Base-by-base conservation (phyloP, 2,113 vertebrate genomes). In the Phylloscopus whistleri region DNA sequence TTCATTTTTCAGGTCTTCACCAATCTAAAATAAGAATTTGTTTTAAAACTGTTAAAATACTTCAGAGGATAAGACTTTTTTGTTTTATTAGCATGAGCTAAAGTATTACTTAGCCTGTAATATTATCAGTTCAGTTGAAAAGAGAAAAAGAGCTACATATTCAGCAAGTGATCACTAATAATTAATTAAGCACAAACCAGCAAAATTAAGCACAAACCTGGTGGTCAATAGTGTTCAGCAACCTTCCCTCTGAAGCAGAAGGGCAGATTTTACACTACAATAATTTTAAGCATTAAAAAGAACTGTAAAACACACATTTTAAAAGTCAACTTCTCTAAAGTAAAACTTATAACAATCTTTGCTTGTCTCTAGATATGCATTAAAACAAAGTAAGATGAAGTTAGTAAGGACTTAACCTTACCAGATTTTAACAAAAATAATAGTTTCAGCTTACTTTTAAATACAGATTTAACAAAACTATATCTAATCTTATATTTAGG, bases 1-100 rank as follows among this genome's bases (percentile, higher is more conserved):
- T 10, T 37, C 43, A 23, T 27, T 84, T 97, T 98, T 99, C 63
- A 99, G 96, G 17, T 98, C 96, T 21, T 91, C 88, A 59, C 84
- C 97, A 91, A 99, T 96, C 99, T 99, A 92, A 91, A 95, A 97
- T 21, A 94, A 97, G 75, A 49, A 51, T 27, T 86, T 79, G 16
- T 62, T 64, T 91, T 77, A 84, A 88, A 92, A 92, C 10, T 58
- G 20, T 23, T 73, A 14, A 77, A 89, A 87, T 63, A 88, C 15
- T 88, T 96, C 7, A 35, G 28, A 35, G 28, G 62, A 68, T 39
- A 59, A 59, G 9, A 12, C 4, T 43, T 33, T n/a, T 41, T 41
- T 13, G 22, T 52, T 19, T 70, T 74, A 75, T 51, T 68, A 75
- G 44, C n/a, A 63, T 17, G 20, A 92, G 22, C 7, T 41, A 87